Evolutionary conservation across 2,113 vertebrate species (phyloP).

Genomic region (Zosterops japonicus): DNA sequence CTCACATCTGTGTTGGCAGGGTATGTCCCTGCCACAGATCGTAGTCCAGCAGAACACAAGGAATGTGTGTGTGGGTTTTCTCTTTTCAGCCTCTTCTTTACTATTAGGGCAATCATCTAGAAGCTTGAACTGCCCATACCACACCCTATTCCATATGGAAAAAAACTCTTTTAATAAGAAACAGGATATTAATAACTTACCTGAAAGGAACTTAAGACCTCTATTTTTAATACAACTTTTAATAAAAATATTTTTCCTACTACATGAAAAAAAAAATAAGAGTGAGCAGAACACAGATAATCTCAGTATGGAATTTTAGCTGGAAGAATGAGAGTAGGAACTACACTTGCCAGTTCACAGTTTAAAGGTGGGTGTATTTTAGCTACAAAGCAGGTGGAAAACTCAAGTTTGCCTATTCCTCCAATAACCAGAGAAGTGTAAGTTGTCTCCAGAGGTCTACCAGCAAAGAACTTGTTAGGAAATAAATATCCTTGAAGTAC

Average conservation of each 20-base stretch:
- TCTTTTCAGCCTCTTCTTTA: not conserved
- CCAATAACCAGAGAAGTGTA: not conserved
- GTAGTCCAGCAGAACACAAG: not conserved
- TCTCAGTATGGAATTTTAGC: not conserved
- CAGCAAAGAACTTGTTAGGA: not conserved
- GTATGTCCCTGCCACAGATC: not conserved
- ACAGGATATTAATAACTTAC: not conserved
- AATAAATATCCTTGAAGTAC: not conserved
- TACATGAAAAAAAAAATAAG: not conserved
- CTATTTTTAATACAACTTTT: not conserved
- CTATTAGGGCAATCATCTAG: not conserved
- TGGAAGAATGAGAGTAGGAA: not conserved
- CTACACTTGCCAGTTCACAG: not conserved
- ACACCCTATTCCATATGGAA: not conserved
- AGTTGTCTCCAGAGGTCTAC: not conserved
- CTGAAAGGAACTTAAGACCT: not conserved
- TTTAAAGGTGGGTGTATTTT: not conserved
- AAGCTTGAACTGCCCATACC: not conserved
- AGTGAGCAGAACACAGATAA: not conserved
- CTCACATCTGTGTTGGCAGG: rapidly evolving
- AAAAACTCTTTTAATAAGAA: not conserved
- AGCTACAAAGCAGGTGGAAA: not conserved
- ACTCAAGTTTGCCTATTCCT: not conserved
- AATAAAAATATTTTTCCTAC: not conserved
- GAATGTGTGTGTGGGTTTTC: not conserved